Evolutionary conservation across 2,797 vertebrate species (phyloP).

Genomic region (Stomatorhinus walkeri): DNA sequence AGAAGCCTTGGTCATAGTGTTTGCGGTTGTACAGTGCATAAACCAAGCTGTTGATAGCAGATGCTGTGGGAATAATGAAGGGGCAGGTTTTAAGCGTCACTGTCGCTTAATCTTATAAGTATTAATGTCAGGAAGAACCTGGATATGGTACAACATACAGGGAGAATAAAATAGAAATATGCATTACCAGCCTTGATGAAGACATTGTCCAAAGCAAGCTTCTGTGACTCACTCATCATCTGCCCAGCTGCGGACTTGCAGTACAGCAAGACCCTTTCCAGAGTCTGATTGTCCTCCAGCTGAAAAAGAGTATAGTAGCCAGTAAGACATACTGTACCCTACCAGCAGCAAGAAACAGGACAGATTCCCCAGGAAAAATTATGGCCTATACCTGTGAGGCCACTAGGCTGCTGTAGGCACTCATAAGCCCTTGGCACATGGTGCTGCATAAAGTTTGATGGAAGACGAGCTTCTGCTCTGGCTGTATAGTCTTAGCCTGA

Average conservation of each 20-base stretch:
- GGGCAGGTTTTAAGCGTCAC: neutral
- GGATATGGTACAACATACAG: neutral
- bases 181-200: constrained; percentile 66
- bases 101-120: neutral
- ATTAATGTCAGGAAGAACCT: neutral
- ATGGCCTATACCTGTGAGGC: constrained; percentile 62
- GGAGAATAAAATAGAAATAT: neutral
- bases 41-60: constrained; percentile 67
- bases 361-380: neutral
- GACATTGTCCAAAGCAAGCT: constrained; percentile 55
- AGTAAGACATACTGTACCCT: neutral
- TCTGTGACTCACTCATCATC: constrained; percentile 66
- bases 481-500: constrained; percentile 27
- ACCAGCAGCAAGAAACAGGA: neutral
- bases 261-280: constrained; percentile 55
- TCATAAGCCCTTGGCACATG: constrained; percentile 64
- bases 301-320: constrained; percentile 23
- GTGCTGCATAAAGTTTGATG: constrained; percentile 65
- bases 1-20: constrained; percentile 65
- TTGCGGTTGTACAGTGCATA: constrained; percentile 72
- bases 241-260: constrained; percentile 54
- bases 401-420: constrained; percentile 64
- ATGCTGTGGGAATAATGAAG: constrained; percentile 46
- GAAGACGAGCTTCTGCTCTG: constrained; percentile 46
- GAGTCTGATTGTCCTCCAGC: constrained; percentile 46